Evolutionary conservation across 2,797 vertebrate genomes (phyloP).

Genomic region (Melanotaenia parkinsoni): DNA sequence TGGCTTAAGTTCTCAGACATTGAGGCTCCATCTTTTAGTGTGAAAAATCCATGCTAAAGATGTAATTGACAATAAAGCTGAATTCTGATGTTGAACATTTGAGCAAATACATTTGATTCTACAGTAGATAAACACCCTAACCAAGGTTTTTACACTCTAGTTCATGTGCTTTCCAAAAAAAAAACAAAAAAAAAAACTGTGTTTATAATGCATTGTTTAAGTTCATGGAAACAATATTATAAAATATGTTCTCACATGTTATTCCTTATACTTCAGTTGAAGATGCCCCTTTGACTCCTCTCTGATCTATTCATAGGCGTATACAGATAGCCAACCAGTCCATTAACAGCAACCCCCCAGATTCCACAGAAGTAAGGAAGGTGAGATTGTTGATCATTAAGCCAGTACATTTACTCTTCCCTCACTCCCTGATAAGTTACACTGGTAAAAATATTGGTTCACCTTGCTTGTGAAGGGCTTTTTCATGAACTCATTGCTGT

Average conservation of each 20-base stretch:
- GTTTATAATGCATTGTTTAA: background rate
- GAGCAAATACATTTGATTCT: background rate
- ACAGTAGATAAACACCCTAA: background rate
- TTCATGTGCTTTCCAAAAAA: background rate
- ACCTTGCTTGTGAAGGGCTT: slow-evolving; percentile 11
- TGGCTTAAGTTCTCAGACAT: background rate
- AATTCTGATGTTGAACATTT: no score
- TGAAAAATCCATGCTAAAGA: no score
- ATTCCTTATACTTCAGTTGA: background rate
- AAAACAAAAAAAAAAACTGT: background rate
- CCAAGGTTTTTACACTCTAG: no score
- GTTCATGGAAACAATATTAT: background rate
- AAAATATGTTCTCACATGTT: background rate
- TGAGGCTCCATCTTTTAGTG: no score
- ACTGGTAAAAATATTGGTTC: slow-evolving; percentile 30
- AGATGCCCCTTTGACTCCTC: background rate
- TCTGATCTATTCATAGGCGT: slow-evolving; percentile 28
- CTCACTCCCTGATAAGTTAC: slow-evolving; percentile 25
- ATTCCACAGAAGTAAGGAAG: slow-evolving; percentile 63
- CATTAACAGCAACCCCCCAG: slow-evolving; percentile 50
- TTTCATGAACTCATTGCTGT: slow-evolving; percentile 35
- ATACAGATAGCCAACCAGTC: slow-evolving; percentile 23
- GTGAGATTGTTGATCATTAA: slow-evolving; percentile 42
- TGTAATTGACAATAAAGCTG: no score
- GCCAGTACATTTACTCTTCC: slow-evolving; percentile 19